Percentiles rank a stretch among this genome's conserved stretches.
phyloP scores from a whole-genome alignment of 2,113 vertebrate genomes.

The Ploceus nigricollis region DNA sequence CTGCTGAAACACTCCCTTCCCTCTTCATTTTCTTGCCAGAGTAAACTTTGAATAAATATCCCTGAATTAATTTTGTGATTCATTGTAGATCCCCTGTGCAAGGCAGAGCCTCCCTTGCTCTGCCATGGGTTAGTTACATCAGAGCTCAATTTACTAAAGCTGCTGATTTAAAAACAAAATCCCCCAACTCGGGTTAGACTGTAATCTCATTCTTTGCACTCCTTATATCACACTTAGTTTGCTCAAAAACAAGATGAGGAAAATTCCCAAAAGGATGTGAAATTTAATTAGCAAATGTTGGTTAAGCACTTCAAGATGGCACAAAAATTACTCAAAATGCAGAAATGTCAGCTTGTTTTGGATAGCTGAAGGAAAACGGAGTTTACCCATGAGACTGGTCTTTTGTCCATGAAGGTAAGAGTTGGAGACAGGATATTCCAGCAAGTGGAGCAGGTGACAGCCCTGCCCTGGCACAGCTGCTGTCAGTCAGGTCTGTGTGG shows the following conservation, averaged over 20 bases:
- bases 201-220: neutral
- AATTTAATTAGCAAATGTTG: slow-evolving; percentile 55
- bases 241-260: slow-evolving; percentile 36
- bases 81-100: neutral
- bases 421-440: neutral
- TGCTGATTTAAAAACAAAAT: slow-evolving; percentile 25
- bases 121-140: neutral
- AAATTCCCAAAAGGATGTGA: slow-evolving; percentile 40
- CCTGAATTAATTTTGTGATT: neutral
- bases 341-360: neutral
- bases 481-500: neutral
- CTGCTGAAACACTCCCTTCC: neutral
- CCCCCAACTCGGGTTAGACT: neutral
- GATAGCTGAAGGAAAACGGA: neutral
- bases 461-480: neutral
- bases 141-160: neutral
- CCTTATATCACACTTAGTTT: neutral
- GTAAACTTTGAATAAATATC: slow-evolving; percentile 12
- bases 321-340: neutral
- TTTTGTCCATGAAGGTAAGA: neutral
- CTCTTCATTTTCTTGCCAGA: neutral
- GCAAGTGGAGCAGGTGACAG: neutral
- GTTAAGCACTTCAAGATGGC: slow-evolving; percentile 43
- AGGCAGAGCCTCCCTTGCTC: neutral
- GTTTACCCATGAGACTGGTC: neutral